Conservation (phyloP, 2,113 vertebrate species). For the Phoenicopterus ruber region DNA sequence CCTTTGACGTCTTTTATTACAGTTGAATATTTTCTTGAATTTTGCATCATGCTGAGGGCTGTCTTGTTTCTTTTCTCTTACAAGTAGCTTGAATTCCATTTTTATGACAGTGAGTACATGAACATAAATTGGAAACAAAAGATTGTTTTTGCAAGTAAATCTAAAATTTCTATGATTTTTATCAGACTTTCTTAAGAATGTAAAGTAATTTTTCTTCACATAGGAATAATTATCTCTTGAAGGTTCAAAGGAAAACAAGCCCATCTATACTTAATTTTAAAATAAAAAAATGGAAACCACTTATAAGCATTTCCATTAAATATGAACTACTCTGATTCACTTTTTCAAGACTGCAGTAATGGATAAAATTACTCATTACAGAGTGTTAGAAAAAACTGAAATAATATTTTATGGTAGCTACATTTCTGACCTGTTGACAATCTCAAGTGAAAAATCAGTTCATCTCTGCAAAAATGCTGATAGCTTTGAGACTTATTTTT, state of each 20-base stretch:
- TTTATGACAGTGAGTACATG: constrained; percentile 57
- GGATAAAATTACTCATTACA: constrained; percentile 17
- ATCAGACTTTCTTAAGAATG: constrained; percentile 62
- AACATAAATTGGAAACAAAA: constrained; percentile 68
- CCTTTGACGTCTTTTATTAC: not conserved
- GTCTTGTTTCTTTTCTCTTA: constrained; percentile 38
- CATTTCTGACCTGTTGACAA: not conserved
- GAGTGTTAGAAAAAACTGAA: not conserved
- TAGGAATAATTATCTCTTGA: constrained; percentile 55
- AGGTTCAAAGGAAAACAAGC: constrained; percentile 44
- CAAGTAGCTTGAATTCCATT: constrained; percentile 57
- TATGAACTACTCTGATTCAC: not conserved
- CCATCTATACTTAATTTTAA: constrained; percentile 36
- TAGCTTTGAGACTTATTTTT: not conserved
- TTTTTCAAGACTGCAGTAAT: constrained; percentile 13
- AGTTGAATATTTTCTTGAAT: constrained; percentile 36
- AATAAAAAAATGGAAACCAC: not conserved
- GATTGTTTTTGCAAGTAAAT: constrained; percentile 55
- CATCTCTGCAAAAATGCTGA: not conserved
- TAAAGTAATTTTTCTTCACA: constrained; percentile 67
- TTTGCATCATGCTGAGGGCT: not conserved
- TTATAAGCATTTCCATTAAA: constrained; percentile 51
- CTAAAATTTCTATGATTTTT: constrained; percentile 56
- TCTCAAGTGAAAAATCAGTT: not conserved
- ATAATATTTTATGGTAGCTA: not conserved